phyloP scores from a whole-genome alignment of 2,888 invertebrate genomes.

The Helicoverpa assulta region DNA sequence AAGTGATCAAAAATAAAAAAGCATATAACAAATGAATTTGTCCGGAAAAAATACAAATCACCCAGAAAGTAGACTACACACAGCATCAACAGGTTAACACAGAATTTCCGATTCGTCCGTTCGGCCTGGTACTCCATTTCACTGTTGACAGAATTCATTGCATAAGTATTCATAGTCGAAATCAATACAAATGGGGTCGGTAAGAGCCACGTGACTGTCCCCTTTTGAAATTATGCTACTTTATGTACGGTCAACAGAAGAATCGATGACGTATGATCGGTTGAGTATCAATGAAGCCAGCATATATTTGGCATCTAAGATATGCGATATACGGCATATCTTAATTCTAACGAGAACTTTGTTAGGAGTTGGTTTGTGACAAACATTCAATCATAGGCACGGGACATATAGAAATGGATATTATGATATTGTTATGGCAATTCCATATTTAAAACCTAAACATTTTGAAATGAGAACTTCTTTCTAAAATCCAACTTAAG shows the following conservation, averaged over 20 bases:
- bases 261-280: neutral
- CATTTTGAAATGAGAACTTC: too few relatives aligned
- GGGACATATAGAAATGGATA: too few relatives aligned
- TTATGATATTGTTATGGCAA: too few relatives aligned
- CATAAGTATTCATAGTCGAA: conserved; percentile 55
- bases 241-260: conserved; percentile 13
- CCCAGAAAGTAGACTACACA: neutral
- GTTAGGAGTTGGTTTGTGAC: too few relatives aligned
- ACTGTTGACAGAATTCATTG: conserved; percentile 36
- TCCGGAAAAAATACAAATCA: neutral
- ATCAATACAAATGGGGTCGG: conserved; percentile 62
- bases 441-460: too few relatives aligned
- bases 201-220: conserved; percentile 69
- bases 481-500: too few relatives aligned
- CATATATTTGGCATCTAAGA: neutral
- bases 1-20: too few relatives aligned
- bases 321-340: neutral
- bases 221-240: conserved; percentile 40
- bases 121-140: conserved; percentile 28
- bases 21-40: too few relatives aligned
- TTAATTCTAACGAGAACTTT: too few relatives aligned
- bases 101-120: conserved; percentile 11
- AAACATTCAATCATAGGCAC: too few relatives aligned
- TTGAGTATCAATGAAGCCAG: neutral
- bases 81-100: conserved; percentile 8